Percentiles rank a stretch among this genome's conserved stretches.
These are phyloP conservation scores for Sphenodon punctatus DNA, from an alignment of 2,797 vertebrate species.

Conservation along the genomic window DNA sequence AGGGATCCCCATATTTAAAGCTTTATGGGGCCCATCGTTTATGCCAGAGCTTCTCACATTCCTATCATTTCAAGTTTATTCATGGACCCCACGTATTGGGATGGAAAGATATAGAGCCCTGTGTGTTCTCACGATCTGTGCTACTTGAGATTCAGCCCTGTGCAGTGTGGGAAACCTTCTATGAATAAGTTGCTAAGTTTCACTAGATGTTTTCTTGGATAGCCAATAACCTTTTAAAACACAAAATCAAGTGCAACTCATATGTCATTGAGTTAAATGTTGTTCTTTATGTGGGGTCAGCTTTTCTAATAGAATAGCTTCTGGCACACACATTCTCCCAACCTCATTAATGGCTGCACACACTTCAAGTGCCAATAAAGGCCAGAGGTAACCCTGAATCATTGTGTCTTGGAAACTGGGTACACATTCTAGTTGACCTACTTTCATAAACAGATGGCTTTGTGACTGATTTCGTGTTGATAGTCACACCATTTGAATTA, in stretches of 20 bases:
- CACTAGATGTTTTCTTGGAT: neutral
- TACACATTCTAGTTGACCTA: neutral
- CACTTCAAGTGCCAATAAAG: neutral
- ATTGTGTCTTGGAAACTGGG: neutral
- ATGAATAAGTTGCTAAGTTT: neutral
- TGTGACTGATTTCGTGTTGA: neutral
- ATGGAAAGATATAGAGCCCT: too few species aligned
- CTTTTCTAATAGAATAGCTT: neutral
- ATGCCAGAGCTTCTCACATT: too few species aligned
- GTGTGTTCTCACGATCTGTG: too few species aligned
- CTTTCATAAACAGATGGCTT: neutral
- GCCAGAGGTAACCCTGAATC: neutral
- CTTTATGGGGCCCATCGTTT: too few species aligned
- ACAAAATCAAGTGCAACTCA: rapidly evolving
- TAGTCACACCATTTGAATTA: neutral
- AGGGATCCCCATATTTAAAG: too few species aligned
- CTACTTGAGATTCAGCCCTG: neutral
- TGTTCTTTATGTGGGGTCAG: neutral
- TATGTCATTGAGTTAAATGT: neutral
- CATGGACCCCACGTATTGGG: too few species aligned
- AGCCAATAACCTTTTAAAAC: neutral
- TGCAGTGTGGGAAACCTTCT: neutral
- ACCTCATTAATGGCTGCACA: neutral
- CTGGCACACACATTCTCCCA: neutral
- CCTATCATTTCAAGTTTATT: too few species aligned